Conservation (phyloP, 2,888 invertebrate genomes). For the Brachylomia viminalis region DNA sequence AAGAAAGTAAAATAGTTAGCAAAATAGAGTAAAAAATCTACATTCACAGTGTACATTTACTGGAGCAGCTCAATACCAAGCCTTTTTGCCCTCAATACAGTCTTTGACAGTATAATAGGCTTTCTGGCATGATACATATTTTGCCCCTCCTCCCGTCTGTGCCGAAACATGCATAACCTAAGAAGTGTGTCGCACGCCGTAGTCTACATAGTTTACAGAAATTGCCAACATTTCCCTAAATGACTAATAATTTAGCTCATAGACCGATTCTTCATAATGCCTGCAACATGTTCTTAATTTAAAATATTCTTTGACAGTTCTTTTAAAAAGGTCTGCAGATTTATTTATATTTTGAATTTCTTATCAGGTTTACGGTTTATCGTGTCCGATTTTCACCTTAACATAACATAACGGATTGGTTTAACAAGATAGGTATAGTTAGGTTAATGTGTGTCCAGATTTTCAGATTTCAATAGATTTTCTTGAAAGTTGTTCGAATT, state of each 20-base stretch:
- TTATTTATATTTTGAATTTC: conserved; percentile 13
- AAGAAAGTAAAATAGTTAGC: too few relatives aligned
- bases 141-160: too few relatives aligned
- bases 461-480: background rate
- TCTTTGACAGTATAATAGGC: too few relatives aligned
- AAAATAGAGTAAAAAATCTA: too few relatives aligned
- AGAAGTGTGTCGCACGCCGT: background rate
- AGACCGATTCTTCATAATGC: background rate
- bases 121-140: too few relatives aligned
- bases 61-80: too few relatives aligned
- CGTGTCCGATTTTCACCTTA: conserved; percentile 12
- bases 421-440: conserved; percentile 3
- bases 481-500: background rate
- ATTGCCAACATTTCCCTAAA: background rate
- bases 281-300: background rate
- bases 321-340: background rate
- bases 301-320: conserved; percentile 25
- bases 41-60: too few relatives aligned
- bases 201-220: background rate
- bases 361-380: conserved; percentile 15
- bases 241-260: too few relatives aligned
- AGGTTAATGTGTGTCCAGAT: conserved; percentile 8
- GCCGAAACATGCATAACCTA: background rate
- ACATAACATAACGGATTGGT: conserved; percentile 22
- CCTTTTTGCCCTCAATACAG: too few relatives aligned